Evolutionary conservation across 2,797 vertebrate species (phyloP).

Genomic region (Spondyliosoma cantharus): DNA sequence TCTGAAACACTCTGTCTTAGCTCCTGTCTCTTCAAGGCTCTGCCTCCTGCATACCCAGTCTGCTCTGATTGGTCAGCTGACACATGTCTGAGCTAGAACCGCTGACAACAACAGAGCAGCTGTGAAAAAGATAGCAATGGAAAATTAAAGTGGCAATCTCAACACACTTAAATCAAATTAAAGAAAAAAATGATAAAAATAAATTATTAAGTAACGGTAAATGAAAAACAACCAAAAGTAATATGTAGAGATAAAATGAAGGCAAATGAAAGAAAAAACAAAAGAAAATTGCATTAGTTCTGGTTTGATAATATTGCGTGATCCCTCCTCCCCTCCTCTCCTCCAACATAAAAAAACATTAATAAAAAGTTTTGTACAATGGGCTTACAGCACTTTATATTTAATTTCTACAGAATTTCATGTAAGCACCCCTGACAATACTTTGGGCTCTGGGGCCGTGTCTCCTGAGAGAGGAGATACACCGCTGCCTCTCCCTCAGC

Average conservation of each 20-base stretch:
- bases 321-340: not conserved
- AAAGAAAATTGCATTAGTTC: not conserved
- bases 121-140: not conserved
- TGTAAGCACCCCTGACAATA: slow-evolving; percentile 82
- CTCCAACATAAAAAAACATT: not conserved
- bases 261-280: not conserved
- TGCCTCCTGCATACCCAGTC: no score
- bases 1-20: no score
- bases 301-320: not conserved
- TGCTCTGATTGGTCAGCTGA: no score
- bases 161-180: not conserved
- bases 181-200: not conserved
- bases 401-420: slow-evolving; percentile 70
- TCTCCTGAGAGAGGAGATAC: slow-evolving; percentile 83
- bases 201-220: not conserved
- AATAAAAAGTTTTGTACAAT: not conserved
- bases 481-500: slow-evolving; percentile 74
- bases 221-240: no score
- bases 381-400: not conserved
- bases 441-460: slow-evolving; percentile 71
- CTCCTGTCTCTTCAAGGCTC: no score
- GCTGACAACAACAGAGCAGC: no score
- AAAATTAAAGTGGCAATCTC: not conserved
- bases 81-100: no score
- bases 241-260: no score